Evolutionary conservation across 1,140 invertebrate genomes (phyloP), one percentile per base, ranked within the genome.

Genomic region (Drosophila tsacasi): DNA sequence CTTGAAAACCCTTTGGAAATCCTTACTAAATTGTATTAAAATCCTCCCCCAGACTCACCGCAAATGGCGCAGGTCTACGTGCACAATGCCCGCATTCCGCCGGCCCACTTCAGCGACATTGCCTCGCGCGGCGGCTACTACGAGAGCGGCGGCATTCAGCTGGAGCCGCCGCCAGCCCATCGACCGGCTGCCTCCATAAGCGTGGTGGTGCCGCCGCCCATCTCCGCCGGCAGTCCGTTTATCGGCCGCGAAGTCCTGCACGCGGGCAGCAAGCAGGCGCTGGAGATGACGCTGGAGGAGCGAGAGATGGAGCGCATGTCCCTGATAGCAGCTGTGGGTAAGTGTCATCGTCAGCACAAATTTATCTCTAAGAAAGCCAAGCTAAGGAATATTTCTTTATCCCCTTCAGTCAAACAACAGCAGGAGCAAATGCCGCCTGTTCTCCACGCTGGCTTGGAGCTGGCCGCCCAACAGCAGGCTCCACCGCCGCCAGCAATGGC

Each of bases 401-500:
- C 3, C 5, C 23, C 37, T 5, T 37, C 72, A 89, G 84, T 73
- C 17, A 84, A 89, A 42, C 84, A 89, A 57, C 83, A 86, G 32
- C 79, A 85, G 25, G 81, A 90, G 8, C 46, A 84, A 52, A 47
- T 73, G 21, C 73, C 63, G 9, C 47, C 73, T 27, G 61, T 74
- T 2, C 59, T 82, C 27, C 90, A 82, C 19, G 71, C 68, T n/a
- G 71, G 69, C 60, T 69, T 92, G 57, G 85, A 92, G 44, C 50
- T 91, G 60, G 52, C 54, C 10, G 58, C 67, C 52, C 83, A 79
- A 25, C 83, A 79, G 21, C 83, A 79, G 21, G 93, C 94, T 44
- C 95, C 95, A 49, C 96, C 97, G 44, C 95, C 95, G 50, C 96
- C 97, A 72, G 96, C 96, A 35, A 96, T 97, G 89, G 95, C 95